Conservation (phyloP, 2,797 vertebrate genomes). For the Coilia nasus region DNA sequence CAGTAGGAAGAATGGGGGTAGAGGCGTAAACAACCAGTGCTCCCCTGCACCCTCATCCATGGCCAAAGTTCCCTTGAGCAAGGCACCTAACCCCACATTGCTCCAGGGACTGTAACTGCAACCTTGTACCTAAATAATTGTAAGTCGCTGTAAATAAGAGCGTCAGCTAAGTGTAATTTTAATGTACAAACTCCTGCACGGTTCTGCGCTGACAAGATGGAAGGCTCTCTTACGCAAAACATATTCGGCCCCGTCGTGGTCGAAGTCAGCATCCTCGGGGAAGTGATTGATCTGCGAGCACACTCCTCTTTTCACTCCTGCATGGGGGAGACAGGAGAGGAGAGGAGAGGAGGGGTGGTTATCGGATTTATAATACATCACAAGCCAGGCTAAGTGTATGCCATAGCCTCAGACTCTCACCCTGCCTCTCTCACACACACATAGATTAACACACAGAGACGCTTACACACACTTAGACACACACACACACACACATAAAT, state of each 20-base stretch:
- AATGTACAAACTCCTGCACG: not conserved
- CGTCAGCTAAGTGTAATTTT: too few relatives aligned
- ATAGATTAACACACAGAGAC: not conserved
- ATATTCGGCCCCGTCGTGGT: conserved; percentile 94
- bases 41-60: too few relatives aligned
- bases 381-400: not conserved
- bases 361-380: not conserved
- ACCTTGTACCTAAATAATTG: too few relatives aligned
- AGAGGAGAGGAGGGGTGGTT: conserved; percentile 32
- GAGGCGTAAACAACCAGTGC: too few relatives aligned
- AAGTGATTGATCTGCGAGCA: conserved; percentile 96
- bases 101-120: too few relatives aligned
- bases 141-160: too few relatives aligned
- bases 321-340: conserved; percentile 50
- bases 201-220: not conserved
- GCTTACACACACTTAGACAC: not conserved
- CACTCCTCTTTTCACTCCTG: conserved; percentile 89
- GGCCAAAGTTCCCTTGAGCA: too few relatives aligned
- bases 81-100: too few relatives aligned
- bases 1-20: too few relatives aligned
- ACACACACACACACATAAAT: conserved; percentile 23
- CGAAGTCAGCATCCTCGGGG: conserved; percentile 94
- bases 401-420: not conserved
- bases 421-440: conserved; percentile 9
- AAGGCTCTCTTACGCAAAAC: conserved; percentile 83